Conservation (phyloP, 2,888 invertebrate species). For the Mesorhabditis belari region DNA sequence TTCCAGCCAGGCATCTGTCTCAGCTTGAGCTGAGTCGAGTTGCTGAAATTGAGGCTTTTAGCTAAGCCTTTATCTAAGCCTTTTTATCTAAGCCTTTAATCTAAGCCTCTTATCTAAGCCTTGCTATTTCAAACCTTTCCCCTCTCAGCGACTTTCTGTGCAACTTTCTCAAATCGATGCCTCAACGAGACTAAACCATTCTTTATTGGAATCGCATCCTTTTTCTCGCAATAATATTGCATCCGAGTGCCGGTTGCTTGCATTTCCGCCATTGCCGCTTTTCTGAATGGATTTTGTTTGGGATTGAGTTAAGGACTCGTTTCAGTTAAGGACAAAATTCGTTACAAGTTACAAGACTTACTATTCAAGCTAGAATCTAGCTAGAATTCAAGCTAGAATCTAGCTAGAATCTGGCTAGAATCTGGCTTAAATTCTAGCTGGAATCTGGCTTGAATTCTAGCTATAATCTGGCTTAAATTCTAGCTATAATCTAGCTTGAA, state of each 20-base stretch:
- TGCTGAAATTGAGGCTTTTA: constrained; percentile 9
- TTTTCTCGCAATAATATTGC: constrained; percentile 97
- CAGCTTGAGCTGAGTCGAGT: constrained; percentile 7
- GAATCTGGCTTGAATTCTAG: too few relatives aligned
- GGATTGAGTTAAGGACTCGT: background rate
- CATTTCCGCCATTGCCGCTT: constrained; percentile 22
- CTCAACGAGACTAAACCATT: constrained; percentile 92
- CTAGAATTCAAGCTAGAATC: too few relatives aligned
- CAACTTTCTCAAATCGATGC: constrained; percentile 94
- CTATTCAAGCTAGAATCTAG: constrained; percentile 31
- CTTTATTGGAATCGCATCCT: constrained; percentile 95
- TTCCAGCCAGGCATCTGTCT: constrained; percentile 20
- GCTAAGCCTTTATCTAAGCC: constrained; percentile 63
- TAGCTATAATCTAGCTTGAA: too few relatives aligned
- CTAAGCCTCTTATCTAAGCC: constrained; percentile 13
- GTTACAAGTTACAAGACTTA: constrained; percentile 1
- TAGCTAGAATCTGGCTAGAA: too few relatives aligned
- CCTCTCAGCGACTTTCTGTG: constrained; percentile 86
- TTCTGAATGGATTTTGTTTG: constrained; percentile 10
- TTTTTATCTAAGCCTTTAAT: too few relatives aligned
- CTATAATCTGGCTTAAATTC: too few relatives aligned
- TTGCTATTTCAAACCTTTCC: constrained; percentile 65
- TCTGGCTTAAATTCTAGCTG: too few relatives aligned
- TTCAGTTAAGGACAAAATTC: too few relatives aligned
- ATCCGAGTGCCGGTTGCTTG: constrained; percentile 56